phyloP scores from a whole-genome alignment of 2,797 vertebrate species.

The Gallinago solitaria region DNA sequence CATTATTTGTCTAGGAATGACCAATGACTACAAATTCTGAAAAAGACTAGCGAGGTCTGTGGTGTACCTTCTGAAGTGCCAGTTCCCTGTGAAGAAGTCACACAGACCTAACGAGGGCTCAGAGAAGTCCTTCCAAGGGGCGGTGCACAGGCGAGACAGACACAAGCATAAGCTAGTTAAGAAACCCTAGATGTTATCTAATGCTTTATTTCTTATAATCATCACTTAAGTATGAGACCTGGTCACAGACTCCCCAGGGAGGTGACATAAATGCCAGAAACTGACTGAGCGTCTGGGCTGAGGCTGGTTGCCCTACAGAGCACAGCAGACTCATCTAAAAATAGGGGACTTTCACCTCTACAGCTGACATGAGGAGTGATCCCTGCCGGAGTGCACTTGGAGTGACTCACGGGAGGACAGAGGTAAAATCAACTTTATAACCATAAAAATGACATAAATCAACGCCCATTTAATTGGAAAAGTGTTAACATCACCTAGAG shows the following conservation, averaged over 20 bases:
- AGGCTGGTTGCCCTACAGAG: background rate
- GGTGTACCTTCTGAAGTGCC: background rate
- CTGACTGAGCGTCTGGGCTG: background rate
- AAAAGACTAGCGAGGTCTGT: fast-evolving
- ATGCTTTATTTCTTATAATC: background rate
- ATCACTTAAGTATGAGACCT: background rate
- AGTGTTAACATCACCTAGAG: background rate
- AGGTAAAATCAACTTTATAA: background rate
- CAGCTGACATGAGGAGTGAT: background rate
- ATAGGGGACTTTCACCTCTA: background rate
- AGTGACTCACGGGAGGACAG: background rate
- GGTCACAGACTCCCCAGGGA: background rate
- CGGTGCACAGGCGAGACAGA: background rate
- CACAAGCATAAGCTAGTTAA: background rate
- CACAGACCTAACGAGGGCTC: background rate
- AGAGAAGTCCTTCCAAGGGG: background rate
- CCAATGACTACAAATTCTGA: background rate
- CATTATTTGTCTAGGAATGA: background rate
- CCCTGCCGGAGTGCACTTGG: background rate
- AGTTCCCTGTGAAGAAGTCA: background rate
- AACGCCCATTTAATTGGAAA: background rate
- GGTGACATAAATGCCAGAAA: background rate
- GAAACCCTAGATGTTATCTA: background rate
- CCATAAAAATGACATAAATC: background rate
- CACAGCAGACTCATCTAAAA: background rate